A percentile compares a stretch with the other conserved stretches of the same genome.
phyloP scores from a whole-genome alignment of 2,888 invertebrate genomes.

The Pteria penguin region DNA sequence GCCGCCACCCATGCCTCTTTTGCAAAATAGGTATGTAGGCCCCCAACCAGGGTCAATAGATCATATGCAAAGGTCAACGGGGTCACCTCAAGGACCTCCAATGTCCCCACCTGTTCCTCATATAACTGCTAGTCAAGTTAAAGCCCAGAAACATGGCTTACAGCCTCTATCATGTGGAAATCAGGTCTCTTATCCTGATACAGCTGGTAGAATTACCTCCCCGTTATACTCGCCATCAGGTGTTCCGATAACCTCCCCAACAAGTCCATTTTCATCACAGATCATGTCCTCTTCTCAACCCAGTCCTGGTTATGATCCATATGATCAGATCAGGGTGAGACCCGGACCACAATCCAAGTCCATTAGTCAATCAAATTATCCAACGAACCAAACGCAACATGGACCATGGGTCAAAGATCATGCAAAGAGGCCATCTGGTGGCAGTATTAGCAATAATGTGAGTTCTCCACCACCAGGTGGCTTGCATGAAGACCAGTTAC shows the following conservation, averaged over 20 bases:
- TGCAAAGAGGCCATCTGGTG: slow-evolving; percentile 26
- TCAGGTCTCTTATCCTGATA: slow-evolving; percentile 14
- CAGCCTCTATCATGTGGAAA: slow-evolving; percentile 36
- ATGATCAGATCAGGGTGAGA: slow-evolving; percentile 27
- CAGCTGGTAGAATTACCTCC: slow-evolving; percentile 7
- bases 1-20: slow-evolving; percentile 46
- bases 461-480: slow-evolving; percentile 11
- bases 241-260: slow-evolving; percentile 16
- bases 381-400: neutral
- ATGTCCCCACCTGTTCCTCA: slow-evolving; percentile 15
- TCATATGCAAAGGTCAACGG: slow-evolving; percentile 6
- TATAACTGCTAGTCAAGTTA: slow-evolving; percentile 24
- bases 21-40: slow-evolving; percentile 41
- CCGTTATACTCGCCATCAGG: slow-evolving; percentile 22
- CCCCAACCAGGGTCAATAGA: slow-evolving; percentile 20
- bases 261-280: slow-evolving; percentile 11
- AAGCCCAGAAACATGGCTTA: slow-evolving; percentile 33
- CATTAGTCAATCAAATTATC: slow-evolving; percentile 3
- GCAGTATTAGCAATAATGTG: slow-evolving; percentile 30
- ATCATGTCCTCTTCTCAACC: slow-evolving; percentile 11
- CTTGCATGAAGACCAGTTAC: slow-evolving; percentile 45
- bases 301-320: slow-evolving; percentile 12
- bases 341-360: slow-evolving; percentile 25
- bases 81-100: slow-evolving; percentile 22
- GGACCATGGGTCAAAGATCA: slow-evolving; percentile 8